These are phyloP conservation scores for Pocillopora damicornis DNA, from an alignment of 64 coral and sea anemone species.

Conservation along the genomic window DNA sequence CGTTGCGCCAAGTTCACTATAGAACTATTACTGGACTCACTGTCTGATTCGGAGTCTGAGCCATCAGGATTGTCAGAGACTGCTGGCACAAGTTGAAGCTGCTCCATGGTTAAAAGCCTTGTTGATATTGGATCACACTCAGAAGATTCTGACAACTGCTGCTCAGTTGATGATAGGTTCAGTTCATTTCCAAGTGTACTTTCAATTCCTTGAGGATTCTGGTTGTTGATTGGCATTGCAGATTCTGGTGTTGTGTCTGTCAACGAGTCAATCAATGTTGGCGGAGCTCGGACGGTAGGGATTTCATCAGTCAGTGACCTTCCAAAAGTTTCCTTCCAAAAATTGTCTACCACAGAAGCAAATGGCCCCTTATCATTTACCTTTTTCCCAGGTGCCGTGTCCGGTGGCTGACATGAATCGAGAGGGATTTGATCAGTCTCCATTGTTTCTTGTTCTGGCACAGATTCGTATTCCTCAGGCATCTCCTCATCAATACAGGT, in stretches of 20 bases:
- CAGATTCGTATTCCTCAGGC: not conserved
- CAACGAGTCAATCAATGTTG: no score
- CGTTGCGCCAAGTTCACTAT: no score
- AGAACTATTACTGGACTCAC: no score
- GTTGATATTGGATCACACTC: not conserved
- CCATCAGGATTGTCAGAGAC: no score
- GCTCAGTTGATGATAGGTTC: not conserved
- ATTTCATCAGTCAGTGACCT: not conserved
- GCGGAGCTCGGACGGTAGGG: not conserved
- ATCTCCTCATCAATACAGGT: no score
- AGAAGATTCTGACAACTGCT: not conserved
- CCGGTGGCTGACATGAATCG: not conserved
- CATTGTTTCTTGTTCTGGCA: not conserved
- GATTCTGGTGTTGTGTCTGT: not conserved
- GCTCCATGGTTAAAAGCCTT: not conserved
- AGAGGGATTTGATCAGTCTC: not conserved
- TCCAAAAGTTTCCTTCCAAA: not conserved
- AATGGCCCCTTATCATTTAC: not conserved
- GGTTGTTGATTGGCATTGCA: not conserved
- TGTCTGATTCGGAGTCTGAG: no score
- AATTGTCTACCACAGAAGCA: not conserved
- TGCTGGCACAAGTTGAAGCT: not conserved
- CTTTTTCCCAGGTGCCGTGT: no score
- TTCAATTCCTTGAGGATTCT: not conserved
- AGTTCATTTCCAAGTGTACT: not conserved